Base-by-base conservation (phyloP, 1,140 invertebrate genomes). In the Drosophila erecta region DNA sequence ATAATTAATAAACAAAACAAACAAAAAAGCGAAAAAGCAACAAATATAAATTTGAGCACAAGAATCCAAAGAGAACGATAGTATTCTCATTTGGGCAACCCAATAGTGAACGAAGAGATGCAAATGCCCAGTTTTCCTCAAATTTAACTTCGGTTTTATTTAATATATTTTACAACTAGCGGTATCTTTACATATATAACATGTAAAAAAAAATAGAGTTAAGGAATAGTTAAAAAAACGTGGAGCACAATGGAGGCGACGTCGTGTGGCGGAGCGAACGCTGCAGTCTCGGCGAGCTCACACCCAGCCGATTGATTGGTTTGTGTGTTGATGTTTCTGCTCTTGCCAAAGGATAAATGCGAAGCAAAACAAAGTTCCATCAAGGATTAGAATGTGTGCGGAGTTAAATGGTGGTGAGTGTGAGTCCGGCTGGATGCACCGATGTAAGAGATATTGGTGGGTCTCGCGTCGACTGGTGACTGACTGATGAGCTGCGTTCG, bases 101-200 rank as follows among this genome's bases (percentile, higher is more conserved):
- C 30, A 30, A 8, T 3, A 11, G 4, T 8, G 6, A 12, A 47
- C 5, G 2, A 1, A 58, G 12, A n/a, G 6, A 49, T 6, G 15
- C 4, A 7, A 14, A 41, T 14, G 7, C n/a, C 5, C 17, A 0
- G 4, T 53, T 47, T 59, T 72, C 44, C 50, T 61, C 44, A 72
- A 73, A 73, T 61, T 11, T 65, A 70, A 59, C 51, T 59, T 44
- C 20, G 38, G 51, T 47, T 76, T 78, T 71, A 49, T 71, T 73
- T 76, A 67, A 61, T 67, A 80, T 67, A 81, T 76, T 86, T 76
- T 86, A 87, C 69, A 87, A 80, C 84, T 87, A 87, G 84, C 67
- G 76, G 80, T 90, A 86, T 77, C 75, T 91, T 91, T 91, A 91
- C 90, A 91, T 91, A 91, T 91, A 91, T 91, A 91, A 91, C 85